Conservation (phyloP, 2,797 vertebrate genomes). For the Champsocephalus esox region DNA sequence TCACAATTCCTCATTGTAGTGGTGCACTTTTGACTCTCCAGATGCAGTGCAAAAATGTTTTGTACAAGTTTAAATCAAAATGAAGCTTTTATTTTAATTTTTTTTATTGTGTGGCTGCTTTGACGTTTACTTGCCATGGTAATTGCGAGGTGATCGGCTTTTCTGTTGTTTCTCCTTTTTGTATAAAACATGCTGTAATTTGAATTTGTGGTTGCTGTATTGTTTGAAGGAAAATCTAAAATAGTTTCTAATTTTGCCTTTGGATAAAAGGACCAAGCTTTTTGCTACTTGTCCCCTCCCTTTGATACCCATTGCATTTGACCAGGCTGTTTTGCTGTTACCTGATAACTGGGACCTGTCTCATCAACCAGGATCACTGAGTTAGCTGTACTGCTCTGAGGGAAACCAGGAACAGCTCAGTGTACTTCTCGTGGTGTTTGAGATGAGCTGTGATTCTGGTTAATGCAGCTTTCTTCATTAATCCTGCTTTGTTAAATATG, state of each 20-base stretch:
- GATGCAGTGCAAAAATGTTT: constrained; percentile 53
- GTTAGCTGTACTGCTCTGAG: not conserved
- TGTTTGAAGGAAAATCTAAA: constrained; percentile 53
- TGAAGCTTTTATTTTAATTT: constrained; percentile 51
- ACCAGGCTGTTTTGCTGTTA: constrained; percentile 67
- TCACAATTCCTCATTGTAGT: constrained; percentile 57
- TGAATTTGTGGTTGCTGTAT: constrained; percentile 76
- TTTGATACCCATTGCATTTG: constrained; percentile 60
- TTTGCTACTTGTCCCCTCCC: constrained; percentile 48
- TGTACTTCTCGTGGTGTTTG: not conserved
- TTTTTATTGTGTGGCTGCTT: constrained; percentile 59
- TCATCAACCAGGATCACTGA: constrained; percentile 29
- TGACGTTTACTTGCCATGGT: constrained; percentile 56
- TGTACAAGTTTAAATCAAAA: constrained; percentile 59
- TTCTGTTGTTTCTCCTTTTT: constrained; percentile 44
- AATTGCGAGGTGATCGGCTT: constrained; percentile 45
- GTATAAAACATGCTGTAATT: constrained; percentile 69
- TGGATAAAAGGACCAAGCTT: constrained; percentile 85
- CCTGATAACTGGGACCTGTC: constrained; percentile 60
- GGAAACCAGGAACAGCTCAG: constrained; percentile 1
- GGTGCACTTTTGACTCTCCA: constrained; percentile 60
- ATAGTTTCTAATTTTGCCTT: constrained; percentile 40
- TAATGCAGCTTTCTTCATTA: constrained; percentile 11
- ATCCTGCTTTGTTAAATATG: constrained; percentile 52
- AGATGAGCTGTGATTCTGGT: constrained; percentile 1